A percentile compares a stretch with the other conserved stretches of the same genome.
phyloP scores from a whole-genome alignment of 2,888 invertebrate genomes.

The Xanthorhoe spadicearia region DNA sequence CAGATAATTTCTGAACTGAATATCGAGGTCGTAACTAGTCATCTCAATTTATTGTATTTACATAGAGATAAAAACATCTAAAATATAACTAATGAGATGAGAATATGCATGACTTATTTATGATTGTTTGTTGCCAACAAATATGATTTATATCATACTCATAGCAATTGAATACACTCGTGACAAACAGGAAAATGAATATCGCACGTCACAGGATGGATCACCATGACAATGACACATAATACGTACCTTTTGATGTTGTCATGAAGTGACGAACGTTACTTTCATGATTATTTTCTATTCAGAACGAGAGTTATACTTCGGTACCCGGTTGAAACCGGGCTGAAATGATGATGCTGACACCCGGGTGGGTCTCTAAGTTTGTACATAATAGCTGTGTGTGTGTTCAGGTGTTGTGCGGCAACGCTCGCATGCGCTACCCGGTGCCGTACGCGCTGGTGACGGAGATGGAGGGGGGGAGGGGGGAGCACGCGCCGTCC shows the following conservation, averaged over 20 bases:
- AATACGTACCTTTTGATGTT: constrained; percentile 12
- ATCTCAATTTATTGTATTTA: too few relatives aligned
- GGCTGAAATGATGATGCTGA: too few relatives aligned
- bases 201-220: constrained; percentile 19
- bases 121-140: not conserved
- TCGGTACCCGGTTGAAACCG: too few relatives aligned
- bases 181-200: constrained; percentile 22
- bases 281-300: too few relatives aligned
- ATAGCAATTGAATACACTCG: not conserved
- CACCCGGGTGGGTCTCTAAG: too few relatives aligned
- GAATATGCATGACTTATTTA: not conserved
- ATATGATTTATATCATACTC: not conserved
- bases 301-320: too few relatives aligned
- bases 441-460: constrained; percentile 97
- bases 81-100: not conserved
- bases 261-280: constrained; percentile 6
- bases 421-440: constrained; percentile 97
- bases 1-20: too few relatives aligned
- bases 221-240: constrained; percentile 18
- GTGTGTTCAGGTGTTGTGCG: constrained; percentile 85
- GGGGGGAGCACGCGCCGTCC: constrained; percentile 49
- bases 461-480: constrained; percentile 91
- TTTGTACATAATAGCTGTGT: not conserved
- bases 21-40: too few relatives aligned
- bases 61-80: too few relatives aligned